Percentiles rank a stretch among this genome's conserved stretches.
Evolutionary conservation across 37 sponge, comb jelly and placozoan genomes (phyloP).

Genomic region (Chondrilla cf. caribensis): DNA sequence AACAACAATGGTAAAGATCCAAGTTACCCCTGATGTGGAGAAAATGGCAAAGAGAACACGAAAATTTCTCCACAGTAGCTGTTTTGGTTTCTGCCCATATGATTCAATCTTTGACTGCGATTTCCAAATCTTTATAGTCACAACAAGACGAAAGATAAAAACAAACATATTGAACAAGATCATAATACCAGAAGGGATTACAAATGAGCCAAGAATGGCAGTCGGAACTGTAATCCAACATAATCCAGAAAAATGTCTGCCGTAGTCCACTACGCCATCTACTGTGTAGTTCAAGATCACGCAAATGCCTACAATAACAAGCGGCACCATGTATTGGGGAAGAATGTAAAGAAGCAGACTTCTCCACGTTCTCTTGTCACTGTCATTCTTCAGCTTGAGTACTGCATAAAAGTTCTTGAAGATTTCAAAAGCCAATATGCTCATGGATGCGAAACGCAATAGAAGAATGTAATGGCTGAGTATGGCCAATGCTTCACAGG

Average conservation of each 20-base stretch:
- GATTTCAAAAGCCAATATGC: conserved; percentile 30
- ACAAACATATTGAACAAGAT: conserved; percentile 12
- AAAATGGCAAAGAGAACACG: neutral
- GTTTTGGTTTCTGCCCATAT: no score
- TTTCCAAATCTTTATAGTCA: neutral
- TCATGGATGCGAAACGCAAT: conserved; percentile 46
- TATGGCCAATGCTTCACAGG: conserved; percentile 36
- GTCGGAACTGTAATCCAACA: conserved; percentile 48
- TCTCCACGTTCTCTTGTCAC: neutral
- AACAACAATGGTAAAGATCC: neutral
- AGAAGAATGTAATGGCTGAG: conserved; percentile 40
- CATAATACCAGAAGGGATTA: conserved; percentile 8
- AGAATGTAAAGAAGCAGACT: conserved; percentile 14
- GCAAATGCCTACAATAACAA: conserved; percentile 2
- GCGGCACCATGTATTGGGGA: conserved; percentile 29
- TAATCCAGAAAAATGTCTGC: neutral
- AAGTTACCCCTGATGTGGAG: neutral
- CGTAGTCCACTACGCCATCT: conserved; percentile 28
- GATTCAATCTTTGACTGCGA: no score
- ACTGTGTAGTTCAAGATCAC: conserved; percentile 38
- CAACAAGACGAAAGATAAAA: neutral
- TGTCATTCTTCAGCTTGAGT: neutral
- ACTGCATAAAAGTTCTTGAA: conserved; percentile 2
- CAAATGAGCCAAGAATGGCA: conserved; percentile 32
- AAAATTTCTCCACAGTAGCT: neutral